Evolutionary conservation across 2,888 invertebrate genomes (phyloP).

Genomic region (Nymphalis c-album): DNA sequence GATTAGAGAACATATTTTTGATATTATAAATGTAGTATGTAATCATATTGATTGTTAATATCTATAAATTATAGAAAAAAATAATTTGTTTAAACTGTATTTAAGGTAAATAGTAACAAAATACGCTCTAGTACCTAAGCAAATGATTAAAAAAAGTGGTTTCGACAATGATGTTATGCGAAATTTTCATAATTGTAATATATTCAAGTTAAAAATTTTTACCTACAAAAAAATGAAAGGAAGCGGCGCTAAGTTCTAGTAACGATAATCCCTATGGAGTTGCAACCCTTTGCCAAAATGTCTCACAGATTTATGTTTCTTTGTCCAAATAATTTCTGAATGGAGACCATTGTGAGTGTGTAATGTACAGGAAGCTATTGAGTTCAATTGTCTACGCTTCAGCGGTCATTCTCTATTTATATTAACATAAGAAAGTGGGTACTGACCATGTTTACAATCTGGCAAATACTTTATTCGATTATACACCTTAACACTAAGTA

Average conservation of each 20-base stretch:
- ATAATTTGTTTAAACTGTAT: too few species aligned
- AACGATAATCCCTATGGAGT: constrained; percentile 66
- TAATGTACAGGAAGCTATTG: constrained; percentile 71
- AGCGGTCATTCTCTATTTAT: constrained; percentile 54
- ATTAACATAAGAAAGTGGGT: constrained; percentile 51
- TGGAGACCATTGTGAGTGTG: constrained; percentile 63
- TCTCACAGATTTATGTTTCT: constrained; percentile 45
- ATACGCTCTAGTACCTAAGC: neutral
- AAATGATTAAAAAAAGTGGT: neutral
- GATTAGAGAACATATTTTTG: too few species aligned
- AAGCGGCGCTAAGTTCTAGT: constrained; percentile 67
- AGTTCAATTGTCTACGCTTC: constrained; percentile 64
- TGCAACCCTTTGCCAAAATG: constrained; percentile 56
- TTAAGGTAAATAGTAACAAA: neutral
- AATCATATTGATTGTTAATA: too few species aligned
- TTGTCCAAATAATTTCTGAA: constrained; percentile 60
- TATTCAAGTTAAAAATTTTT: constrained; percentile 2
- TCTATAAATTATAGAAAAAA: too few species aligned
- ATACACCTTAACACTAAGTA: neutral
- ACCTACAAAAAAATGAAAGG: constrained; percentile 19
- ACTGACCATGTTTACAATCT: constrained; percentile 35
- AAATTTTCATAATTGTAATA: neutral
- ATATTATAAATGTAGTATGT: too few species aligned
- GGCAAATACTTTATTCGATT: constrained; percentile 12
- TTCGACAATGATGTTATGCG: neutral